phyloP scores from a whole-genome alignment of 1,140 invertebrate genomes.

The Drosophila nikananu region DNA sequence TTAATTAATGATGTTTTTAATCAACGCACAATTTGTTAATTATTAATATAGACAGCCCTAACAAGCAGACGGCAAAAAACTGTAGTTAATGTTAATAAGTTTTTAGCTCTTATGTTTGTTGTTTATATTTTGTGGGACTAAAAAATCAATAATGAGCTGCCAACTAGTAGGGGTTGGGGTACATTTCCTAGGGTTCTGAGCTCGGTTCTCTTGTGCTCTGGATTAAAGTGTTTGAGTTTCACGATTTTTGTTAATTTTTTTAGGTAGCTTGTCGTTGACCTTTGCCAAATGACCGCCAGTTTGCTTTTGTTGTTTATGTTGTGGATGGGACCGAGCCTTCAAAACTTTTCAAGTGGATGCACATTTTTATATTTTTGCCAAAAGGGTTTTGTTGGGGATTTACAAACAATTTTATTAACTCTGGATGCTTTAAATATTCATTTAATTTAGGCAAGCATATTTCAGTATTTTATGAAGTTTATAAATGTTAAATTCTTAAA shows the following conservation, averaged over 20 bases:
- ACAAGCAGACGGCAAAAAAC: constrained; percentile 29
- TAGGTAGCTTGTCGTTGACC: constrained; percentile 35
- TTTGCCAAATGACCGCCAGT: constrained; percentile 37
- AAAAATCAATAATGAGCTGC: constrained; percentile 57
- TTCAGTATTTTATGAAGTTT: neutral
- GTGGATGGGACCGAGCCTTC: neutral
- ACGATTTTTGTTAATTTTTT: constrained; percentile 13
- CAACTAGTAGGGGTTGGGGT: constrained; percentile 24
- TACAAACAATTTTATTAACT: neutral
- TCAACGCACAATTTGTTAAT: constrained; percentile 63
- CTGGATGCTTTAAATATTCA: neutral
- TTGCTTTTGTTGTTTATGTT: constrained; percentile 15
- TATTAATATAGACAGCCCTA: constrained; percentile 54
- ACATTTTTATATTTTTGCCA: constrained; percentile 1
- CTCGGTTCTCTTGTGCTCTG: constrained; percentile 3
- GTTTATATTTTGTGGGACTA: neutral
- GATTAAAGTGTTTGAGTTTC: constrained; percentile 40
- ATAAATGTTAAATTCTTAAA: too few species aligned
- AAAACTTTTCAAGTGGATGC: constrained; percentile 8
- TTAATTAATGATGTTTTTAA: constrained; percentile 72
- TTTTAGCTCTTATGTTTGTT: constrained; percentile 20
- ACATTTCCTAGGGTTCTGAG: constrained; percentile 3
- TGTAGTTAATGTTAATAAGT: constrained; percentile 44
- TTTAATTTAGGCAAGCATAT: neutral
- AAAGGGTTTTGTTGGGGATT: neutral